Conservation (phyloP, 2,888 invertebrate species). For the Diabrotica balteata region DNA sequence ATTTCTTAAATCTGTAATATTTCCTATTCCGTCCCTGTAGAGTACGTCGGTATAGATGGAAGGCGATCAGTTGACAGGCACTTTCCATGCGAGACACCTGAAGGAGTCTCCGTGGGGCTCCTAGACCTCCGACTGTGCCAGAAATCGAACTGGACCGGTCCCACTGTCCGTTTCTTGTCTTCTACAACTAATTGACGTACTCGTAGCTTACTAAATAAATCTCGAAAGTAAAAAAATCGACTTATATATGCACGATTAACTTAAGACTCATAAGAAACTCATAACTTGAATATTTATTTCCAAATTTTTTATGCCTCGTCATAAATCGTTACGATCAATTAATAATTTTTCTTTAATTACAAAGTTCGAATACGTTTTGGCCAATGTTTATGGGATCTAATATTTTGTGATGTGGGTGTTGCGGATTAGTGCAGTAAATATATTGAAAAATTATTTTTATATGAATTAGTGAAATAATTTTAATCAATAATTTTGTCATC, state of each 20-base stretch:
- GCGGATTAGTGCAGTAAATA: too few relatives aligned
- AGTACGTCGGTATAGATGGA: constrained; percentile 32
- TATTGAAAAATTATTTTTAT: too few relatives aligned
- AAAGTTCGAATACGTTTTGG: too few relatives aligned
- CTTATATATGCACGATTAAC: neutral
- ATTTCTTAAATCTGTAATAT: too few relatives aligned
- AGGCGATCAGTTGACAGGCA: constrained; percentile 58
- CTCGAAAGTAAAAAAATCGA: constrained; percentile 17
- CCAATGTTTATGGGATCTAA: too few relatives aligned
- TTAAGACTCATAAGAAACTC: neutral
- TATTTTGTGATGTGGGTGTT: too few relatives aligned
- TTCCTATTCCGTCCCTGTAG: neutral
- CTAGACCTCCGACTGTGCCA: constrained; percentile 46
- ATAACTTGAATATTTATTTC: too few relatives aligned
- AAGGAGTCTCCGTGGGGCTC: constrained; percentile 43
- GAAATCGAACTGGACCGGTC: constrained; percentile 52
- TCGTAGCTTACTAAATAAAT: constrained; percentile 34
- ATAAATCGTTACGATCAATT: too few relatives aligned
- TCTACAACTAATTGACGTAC: constrained; percentile 41
- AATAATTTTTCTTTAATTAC: too few relatives aligned
- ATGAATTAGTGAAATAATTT: too few relatives aligned
- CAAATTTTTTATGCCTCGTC: too few relatives aligned
- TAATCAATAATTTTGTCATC: too few relatives aligned
- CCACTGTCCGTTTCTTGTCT: constrained; percentile 45
- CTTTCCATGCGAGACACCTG: constrained; percentile 50